Conservation (phyloP, 2,113 vertebrate genomes). For the Epinephelus moara region DNA sequence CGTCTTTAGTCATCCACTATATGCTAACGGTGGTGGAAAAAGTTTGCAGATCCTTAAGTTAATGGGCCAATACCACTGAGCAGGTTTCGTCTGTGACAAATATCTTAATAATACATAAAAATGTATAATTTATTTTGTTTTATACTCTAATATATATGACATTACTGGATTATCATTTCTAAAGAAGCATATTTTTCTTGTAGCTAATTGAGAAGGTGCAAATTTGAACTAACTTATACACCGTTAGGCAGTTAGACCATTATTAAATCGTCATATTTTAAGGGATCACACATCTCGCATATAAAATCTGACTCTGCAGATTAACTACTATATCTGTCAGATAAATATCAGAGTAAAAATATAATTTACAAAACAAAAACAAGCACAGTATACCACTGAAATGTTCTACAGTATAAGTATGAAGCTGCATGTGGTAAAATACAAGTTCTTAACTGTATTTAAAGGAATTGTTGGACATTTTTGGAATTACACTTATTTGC, state of each 20-base stretch:
- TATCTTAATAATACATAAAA: background rate
- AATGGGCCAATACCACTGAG: background rate
- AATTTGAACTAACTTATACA: background rate
- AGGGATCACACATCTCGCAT: background rate
- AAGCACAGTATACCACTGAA: background rate
- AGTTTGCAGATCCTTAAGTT: background rate
- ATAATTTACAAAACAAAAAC: background rate
- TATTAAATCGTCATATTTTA: background rate
- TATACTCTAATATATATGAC: background rate
- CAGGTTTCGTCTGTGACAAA: background rate
- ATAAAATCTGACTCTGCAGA: background rate
- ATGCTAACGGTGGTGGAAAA: background rate
- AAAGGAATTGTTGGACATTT: too few relatives aligned
- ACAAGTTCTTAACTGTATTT: too few relatives aligned
- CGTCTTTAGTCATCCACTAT: conserved; percentile 29
- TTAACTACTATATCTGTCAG: background rate
- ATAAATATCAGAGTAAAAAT: background rate
- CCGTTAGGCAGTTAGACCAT: background rate
- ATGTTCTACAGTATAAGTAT: background rate
- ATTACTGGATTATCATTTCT: background rate
- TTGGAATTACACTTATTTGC: background rate
- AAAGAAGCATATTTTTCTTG: background rate
- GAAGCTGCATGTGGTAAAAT: background rate
- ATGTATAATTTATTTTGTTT: background rate
- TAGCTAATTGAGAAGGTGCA: background rate